phyloP scores from a whole-genome alignment of 2,888 invertebrate species.

The Diachrysia chrysitis region DNA sequence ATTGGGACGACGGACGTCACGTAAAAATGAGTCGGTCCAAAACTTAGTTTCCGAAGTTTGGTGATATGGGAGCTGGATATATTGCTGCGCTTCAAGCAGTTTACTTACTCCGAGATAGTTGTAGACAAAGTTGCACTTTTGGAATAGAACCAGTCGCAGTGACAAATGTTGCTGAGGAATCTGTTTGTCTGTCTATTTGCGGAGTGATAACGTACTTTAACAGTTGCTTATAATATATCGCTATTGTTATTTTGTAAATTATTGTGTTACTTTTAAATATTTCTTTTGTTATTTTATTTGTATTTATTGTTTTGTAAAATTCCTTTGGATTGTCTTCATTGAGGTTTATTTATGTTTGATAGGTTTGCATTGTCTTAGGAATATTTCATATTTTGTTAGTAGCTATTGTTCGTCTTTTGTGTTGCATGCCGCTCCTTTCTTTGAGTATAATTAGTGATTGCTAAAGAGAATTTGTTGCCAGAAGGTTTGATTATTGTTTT shows the following conservation, averaged over 20 bases:
- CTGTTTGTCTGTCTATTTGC: slow-evolving; percentile 69
- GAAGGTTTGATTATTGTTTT: slow-evolving; percentile 37
- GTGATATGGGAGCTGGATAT: slow-evolving; percentile 76
- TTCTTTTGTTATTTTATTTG: slow-evolving; percentile 46
- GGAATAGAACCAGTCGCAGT: slow-evolving; percentile 66
- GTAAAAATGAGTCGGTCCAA: slow-evolving; percentile 71
- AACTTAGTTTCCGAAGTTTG: slow-evolving; percentile 77
- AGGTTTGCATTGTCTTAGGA: slow-evolving; percentile 49
- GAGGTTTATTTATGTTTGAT: slow-evolving; percentile 44
- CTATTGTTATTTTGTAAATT: slow-evolving; percentile 51
- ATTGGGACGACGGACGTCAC: slow-evolving; percentile 75
- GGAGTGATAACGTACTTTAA: slow-evolving; percentile 71
- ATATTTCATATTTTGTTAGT: slow-evolving; percentile 43
- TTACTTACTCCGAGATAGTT: slow-evolving; percentile 72
- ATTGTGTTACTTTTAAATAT: slow-evolving; percentile 53
- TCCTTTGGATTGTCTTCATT: slow-evolving; percentile 41
- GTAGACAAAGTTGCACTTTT: slow-evolving; percentile 81
- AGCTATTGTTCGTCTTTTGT: slow-evolving; percentile 56
- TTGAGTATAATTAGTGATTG: slow-evolving; percentile 45
- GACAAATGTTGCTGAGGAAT: slow-evolving; percentile 77
- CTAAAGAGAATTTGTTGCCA: slow-evolving; percentile 30
- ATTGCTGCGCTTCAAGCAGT: slow-evolving; percentile 75
- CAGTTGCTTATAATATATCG: slow-evolving; percentile 60
- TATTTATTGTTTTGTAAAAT: slow-evolving; percentile 55
- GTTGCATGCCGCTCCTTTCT: slow-evolving; percentile 26